These are phyloP conservation scores for Papilio glaucus DNA, from an alignment of 1,140 invertebrate species.

Conservation along the genomic window DNA sequence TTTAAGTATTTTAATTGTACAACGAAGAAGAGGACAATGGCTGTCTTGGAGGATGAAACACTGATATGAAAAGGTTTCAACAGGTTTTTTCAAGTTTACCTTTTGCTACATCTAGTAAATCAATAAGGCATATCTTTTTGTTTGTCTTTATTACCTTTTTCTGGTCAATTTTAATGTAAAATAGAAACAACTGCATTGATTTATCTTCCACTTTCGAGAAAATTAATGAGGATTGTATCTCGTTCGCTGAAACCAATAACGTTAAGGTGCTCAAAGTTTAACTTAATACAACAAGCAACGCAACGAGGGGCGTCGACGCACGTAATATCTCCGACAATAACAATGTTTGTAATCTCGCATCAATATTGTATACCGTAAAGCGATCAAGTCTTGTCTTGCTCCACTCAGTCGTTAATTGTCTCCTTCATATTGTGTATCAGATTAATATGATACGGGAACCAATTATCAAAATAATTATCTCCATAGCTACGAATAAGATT, in stretches of 20 bases:
- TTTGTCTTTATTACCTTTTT: background rate
- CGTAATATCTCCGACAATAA: background rate
- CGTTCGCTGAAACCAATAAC: background rate
- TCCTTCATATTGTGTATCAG: background rate
- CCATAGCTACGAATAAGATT: background rate
- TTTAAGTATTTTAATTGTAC: too few relatives aligned
- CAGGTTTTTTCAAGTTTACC: too few relatives aligned
- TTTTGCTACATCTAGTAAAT: too few relatives aligned
- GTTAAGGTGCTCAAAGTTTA: background rate
- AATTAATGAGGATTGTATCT: conserved; percentile 1
- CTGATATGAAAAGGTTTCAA: too few relatives aligned
- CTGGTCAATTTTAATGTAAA: background rate
- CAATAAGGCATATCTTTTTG: too few relatives aligned
- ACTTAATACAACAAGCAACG: background rate
- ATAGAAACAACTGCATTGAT: background rate
- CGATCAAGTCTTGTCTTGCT: background rate
- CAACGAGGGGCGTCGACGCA: background rate
- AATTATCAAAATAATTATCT: conserved; percentile 16
- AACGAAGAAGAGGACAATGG: too few relatives aligned
- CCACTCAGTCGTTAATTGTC: conserved; percentile 4
- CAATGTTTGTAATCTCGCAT: background rate
- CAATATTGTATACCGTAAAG: conserved; percentile 13
- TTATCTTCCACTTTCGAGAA: background rate
- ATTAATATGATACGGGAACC: background rate
- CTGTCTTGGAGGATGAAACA: too few relatives aligned